Conservation (phyloP, 1,140 invertebrate species). For the Thalassaphorura encarpata region DNA sequence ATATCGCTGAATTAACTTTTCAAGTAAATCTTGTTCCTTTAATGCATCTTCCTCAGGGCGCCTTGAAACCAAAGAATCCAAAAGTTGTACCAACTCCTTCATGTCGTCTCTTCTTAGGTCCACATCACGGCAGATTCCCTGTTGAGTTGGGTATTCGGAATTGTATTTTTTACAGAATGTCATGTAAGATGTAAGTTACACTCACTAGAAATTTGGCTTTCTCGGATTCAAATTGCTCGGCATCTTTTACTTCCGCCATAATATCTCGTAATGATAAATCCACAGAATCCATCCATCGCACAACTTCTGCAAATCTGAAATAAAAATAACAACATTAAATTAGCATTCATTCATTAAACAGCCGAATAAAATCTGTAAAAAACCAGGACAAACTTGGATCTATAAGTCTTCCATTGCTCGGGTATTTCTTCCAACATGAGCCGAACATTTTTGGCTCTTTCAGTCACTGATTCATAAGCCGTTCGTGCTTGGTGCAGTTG, state of each 20-base stretch:
- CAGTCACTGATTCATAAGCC: constrained; percentile 59
- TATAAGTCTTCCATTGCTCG: constrained; percentile 78
- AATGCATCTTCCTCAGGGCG: constrained; percentile 65
- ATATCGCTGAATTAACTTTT: constrained; percentile 71
- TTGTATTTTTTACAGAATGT: no score
- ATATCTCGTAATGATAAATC: constrained; percentile 71
- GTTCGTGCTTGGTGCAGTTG: constrained; percentile 55
- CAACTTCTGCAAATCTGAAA: constrained; percentile 62
- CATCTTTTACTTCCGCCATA: constrained; percentile 66
- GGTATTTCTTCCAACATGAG: constrained; percentile 74
- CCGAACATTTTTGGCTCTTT: constrained; percentile 58
- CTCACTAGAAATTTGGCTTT: constrained; percentile 82
- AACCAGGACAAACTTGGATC: constrained; percentile 59
- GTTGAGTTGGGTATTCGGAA: no score
- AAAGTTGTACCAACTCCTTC: constrained; percentile 84
- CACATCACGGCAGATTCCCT: constrained; percentile 77
- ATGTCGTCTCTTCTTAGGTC: constrained; percentile 81
- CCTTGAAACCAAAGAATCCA: constrained; percentile 74
- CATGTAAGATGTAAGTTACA: no score
- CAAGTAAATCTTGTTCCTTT: constrained; percentile 66
- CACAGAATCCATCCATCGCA: constrained; percentile 77
- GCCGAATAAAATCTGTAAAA: not conserved
- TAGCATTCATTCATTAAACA: not conserved
- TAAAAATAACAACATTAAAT: not conserved
- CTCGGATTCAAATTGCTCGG: constrained; percentile 79